Percentiles rank a stretch among this genome's conserved stretches.
Conservation (phyloP, 2,797 vertebrate genomes). For the Periophthalmus magnuspinnatus region DNA sequence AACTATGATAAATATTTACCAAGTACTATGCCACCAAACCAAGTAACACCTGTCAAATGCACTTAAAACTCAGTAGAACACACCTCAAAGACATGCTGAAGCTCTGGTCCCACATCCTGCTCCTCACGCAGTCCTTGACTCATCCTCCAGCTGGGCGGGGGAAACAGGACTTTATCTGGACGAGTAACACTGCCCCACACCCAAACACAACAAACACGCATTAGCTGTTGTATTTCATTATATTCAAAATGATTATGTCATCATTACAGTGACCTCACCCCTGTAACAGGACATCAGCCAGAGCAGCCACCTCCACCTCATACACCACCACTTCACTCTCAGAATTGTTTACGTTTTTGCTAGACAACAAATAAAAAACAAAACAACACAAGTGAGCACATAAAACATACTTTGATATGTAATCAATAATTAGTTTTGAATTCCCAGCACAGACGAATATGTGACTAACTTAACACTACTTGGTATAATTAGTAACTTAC, state of each 20-base stretch:
- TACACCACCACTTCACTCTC: slow-evolving; percentile 83
- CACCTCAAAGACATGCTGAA: slow-evolving; percentile 89
- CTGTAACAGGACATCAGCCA: slow-evolving; percentile 82
- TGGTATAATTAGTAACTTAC: slow-evolving; percentile 57
- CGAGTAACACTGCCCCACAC: slow-evolving; percentile 80
- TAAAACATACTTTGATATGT: background rate
- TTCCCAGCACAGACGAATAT: background rate
- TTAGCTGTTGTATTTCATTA: background rate
- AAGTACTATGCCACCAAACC: too few relatives aligned
- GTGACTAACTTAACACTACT: background rate
- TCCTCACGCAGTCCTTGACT: slow-evolving; percentile 73
- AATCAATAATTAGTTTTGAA: background rate
- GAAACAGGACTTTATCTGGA: slow-evolving; percentile 84
- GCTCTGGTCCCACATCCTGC: slow-evolving; percentile 83
- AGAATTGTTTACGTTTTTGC: slow-evolving; percentile 93
- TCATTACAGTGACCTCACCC: slow-evolving; percentile 74
- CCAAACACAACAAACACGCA: background rate
- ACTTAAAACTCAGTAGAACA: background rate
- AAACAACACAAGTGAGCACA: background rate
- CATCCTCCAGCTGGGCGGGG: slow-evolving; percentile 77
- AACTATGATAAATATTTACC: too few relatives aligned
- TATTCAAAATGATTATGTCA: background rate
- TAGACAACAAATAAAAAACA: slow-evolving; percentile 46
- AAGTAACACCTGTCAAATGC: background rate
- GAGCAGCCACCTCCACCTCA: slow-evolving; percentile 80